Conservation (phyloP, 2,113 vertebrate species). For the Egretta garzetta region DNA sequence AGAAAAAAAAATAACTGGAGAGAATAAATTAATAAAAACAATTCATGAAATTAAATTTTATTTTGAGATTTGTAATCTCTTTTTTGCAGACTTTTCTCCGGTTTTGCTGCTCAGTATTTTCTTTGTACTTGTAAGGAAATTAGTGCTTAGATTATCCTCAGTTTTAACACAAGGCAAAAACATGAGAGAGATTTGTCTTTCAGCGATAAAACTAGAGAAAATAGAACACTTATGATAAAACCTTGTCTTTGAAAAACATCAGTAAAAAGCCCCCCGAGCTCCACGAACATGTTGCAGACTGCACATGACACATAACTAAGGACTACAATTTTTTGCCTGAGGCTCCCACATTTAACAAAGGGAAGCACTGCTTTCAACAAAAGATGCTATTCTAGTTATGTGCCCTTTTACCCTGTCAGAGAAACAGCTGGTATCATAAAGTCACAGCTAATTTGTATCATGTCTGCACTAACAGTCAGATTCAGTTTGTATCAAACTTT, state of each 20-base stretch:
- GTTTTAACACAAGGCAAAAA: neutral
- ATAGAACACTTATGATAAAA: constrained; percentile 20
- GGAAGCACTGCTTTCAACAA: constrained; percentile 39
- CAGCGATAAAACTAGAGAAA: constrained; percentile 19
- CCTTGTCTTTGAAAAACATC: neutral
- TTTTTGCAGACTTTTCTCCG: neutral
- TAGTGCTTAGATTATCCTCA: neutral
- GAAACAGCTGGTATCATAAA: constrained; percentile 72
- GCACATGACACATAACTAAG: constrained; percentile 13
- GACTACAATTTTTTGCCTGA: neutral
- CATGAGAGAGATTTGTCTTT: constrained; percentile 19
- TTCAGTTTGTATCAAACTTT: constrained; percentile 73
- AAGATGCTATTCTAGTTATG: constrained; percentile 74
- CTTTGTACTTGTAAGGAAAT: neutral
- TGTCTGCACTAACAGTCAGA: constrained; percentile 70
- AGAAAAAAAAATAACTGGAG: neutral
- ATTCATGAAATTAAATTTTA: neutral
- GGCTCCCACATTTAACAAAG: constrained; percentile 46
- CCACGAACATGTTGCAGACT: neutral
- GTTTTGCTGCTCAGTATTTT: neutral
- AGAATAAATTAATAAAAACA: neutral
- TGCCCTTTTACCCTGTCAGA: constrained; percentile 70
- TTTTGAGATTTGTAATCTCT: neutral
- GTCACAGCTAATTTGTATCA: constrained; percentile 78
- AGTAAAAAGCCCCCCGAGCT: neutral